A percentile compares a stretch with the other conserved stretches of the same genome.
Conservation (phyloP, 2,113 vertebrate species). For the Pontoporia blainvillei region DNA sequence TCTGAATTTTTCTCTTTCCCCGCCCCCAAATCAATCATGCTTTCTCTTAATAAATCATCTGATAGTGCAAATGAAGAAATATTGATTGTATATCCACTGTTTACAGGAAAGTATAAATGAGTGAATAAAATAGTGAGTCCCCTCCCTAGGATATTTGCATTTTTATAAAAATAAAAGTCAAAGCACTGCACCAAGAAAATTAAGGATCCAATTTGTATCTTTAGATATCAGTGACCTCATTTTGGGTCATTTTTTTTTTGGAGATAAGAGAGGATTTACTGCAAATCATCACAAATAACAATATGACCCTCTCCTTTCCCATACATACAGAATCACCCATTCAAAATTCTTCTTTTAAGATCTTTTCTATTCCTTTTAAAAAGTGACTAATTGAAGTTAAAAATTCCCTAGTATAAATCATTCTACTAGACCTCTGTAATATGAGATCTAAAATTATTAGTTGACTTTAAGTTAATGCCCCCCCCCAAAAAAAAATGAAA, state of each 20-base stretch:
- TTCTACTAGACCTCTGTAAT: neutral
- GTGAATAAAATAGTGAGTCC: neutral
- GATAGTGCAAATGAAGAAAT: neutral
- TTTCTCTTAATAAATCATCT: neutral
- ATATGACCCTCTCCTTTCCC: neutral
- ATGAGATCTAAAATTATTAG: neutral
- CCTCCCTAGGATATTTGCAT: neutral
- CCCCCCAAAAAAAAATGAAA: neutral
- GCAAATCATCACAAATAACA: neutral
- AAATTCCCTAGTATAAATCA: neutral
- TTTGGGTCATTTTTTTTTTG: neutral
- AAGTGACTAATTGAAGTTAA: neutral
- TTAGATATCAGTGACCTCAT: neutral
- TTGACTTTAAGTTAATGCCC: neutral
- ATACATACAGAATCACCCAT: neutral
- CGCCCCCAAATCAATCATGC: neutral
- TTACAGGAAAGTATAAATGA: neutral
- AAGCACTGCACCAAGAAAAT: neutral
- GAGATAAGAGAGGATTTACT: neutral
- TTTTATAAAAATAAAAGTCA: constrained; percentile 33
- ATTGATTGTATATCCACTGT: neutral
- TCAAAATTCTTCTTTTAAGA: neutral
- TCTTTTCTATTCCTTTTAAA: neutral
- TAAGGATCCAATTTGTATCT: neutral
- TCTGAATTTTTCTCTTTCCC: neutral